Conservation (phyloP, 2,113 vertebrate species). For the Edolisoma coerulescens region DNA sequence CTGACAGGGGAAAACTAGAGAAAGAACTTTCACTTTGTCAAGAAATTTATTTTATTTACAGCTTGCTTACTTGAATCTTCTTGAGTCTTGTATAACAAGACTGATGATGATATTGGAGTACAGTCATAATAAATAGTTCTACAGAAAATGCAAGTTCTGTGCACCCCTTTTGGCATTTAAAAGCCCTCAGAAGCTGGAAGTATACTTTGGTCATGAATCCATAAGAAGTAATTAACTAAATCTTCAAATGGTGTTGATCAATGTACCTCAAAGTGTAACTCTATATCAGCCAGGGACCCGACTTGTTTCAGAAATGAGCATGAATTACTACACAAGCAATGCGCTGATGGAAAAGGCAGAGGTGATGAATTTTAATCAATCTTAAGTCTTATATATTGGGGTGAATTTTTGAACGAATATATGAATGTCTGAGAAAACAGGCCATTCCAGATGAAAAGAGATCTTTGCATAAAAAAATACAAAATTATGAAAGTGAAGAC, state of each 20-base stretch:
- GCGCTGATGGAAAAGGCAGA: neutral
- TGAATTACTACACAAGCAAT: neutral
- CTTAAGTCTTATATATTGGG: neutral
- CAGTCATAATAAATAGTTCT: neutral
- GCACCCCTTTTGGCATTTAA: neutral
- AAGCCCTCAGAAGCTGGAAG: neutral
- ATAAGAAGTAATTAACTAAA: neutral
- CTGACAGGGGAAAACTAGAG: neutral
- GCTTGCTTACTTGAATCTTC: neutral
- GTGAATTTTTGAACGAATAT: neutral
- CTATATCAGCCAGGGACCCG: neutral
- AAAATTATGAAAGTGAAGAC: neutral
- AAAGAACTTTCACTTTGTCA: neutral
- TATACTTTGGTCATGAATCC: neutral
- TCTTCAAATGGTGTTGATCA: neutral
- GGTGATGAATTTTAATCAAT: neutral
- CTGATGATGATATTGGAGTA: neutral
- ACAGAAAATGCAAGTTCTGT: conserved; percentile 5
- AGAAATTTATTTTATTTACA: neutral
- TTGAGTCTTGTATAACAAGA: conserved; percentile 34
- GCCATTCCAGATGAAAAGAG: neutral
- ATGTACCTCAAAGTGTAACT: neutral
- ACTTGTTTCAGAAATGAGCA: neutral
- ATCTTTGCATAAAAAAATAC: neutral
- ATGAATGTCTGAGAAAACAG: neutral